These are phyloP conservation scores for Urocynchramus pylzowi DNA, from an alignment of 2,113 vertebrate genomes.

Conservation along the genomic window DNA sequence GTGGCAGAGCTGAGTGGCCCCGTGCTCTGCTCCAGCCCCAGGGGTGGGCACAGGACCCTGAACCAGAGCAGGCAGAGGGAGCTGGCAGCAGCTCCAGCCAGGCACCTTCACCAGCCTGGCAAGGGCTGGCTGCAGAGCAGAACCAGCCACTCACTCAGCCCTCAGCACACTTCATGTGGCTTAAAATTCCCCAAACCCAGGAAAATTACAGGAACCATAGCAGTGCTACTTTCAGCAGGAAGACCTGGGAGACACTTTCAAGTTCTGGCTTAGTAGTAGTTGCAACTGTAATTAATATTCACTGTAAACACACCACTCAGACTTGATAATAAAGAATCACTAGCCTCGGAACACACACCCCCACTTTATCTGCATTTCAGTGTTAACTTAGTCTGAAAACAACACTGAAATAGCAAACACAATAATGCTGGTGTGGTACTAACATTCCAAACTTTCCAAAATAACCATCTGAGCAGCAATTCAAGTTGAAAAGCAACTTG, in stretches of 20 bases:
- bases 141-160: background rate
- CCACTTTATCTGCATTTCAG: conserved; percentile 15
- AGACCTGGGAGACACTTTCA: conserved; percentile 16
- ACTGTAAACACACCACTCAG: conserved; percentile 63
- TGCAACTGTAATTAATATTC: conserved; percentile 64
- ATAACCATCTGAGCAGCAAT: conserved; percentile 65
- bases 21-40: accelerated
- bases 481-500: conserved; percentile 64
- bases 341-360: conserved; percentile 22
- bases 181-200: background rate
- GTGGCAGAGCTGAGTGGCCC: background rate
- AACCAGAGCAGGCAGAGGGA: background rate
- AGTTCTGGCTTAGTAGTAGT: conserved; percentile 20
- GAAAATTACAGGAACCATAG: background rate
- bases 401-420: conserved; percentile 36
- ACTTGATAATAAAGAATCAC: conserved; percentile 57
- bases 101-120: background rate
- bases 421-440: background rate
- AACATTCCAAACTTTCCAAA: conserved; percentile 66
- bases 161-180: background rate
- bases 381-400: conserved; percentile 40
- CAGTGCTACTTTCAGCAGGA: background rate
- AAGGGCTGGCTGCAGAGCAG: background rate
- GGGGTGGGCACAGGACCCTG: accelerated
- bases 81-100: background rate